Conservation (phyloP, 2,888 invertebrate genomes). For the Frankliniella intonsa region DNA sequence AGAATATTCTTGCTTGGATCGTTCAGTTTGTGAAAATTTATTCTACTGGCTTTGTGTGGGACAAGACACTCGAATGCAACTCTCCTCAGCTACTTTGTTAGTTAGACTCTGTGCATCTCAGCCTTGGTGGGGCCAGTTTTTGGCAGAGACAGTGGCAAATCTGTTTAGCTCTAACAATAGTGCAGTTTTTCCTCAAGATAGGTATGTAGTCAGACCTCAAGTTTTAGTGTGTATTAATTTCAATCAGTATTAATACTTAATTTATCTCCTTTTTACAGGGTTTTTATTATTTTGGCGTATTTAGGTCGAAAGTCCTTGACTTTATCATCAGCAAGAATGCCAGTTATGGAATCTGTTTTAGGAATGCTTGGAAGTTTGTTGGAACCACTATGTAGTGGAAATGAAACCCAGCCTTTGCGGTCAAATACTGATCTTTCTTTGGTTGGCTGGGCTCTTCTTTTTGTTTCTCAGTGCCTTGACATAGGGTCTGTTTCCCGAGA, state of each 20-base stretch:
- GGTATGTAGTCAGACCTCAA: slow-evolving; percentile 51
- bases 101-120: slow-evolving; percentile 71
- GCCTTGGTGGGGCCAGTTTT: slow-evolving; percentile 85
- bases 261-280: slow-evolving; percentile 50
- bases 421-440: slow-evolving; percentile 60
- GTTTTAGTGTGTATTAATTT: not conserved
- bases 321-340: slow-evolving; percentile 52
- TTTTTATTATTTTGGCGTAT: slow-evolving; percentile 80
- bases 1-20: slow-evolving; percentile 43
- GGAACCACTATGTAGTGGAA: slow-evolving; percentile 48
- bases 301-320: slow-evolving; percentile 73
- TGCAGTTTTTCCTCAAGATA: slow-evolving; percentile 77
- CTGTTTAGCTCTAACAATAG: slow-evolving; percentile 76
- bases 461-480: slow-evolving; percentile 67
- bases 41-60: slow-evolving; percentile 71
- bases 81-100: slow-evolving; percentile 70
- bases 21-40: slow-evolving; percentile 55
- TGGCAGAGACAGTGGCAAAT: slow-evolving; percentile 74
- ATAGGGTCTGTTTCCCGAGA: slow-evolving; percentile 28
- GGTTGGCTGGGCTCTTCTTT: slow-evolving; percentile 71
- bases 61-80: slow-evolving; percentile 72
- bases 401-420: slow-evolving; percentile 41
- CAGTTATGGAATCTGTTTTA: slow-evolving; percentile 60
- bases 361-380: slow-evolving; percentile 57
- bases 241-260: not conserved